These are phyloP conservation scores for Antheraea assamensis DNA, from an alignment of 2,888 invertebrate species.

Conservation along the genomic window DNA sequence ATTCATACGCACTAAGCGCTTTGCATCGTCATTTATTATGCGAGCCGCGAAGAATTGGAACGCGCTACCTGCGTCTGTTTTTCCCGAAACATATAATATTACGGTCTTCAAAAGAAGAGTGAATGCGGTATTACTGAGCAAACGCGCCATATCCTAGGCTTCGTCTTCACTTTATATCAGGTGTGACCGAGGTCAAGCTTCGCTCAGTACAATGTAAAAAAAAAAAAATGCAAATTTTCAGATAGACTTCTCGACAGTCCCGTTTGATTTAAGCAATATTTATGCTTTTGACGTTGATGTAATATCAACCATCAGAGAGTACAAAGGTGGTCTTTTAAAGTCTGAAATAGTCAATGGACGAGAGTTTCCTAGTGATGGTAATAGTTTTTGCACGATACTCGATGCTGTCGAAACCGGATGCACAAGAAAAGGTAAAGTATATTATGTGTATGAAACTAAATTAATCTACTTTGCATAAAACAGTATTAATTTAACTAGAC, in stretches of 20 bases:
- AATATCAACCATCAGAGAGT: conserved; percentile 19
- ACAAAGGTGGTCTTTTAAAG: conserved; percentile 20
- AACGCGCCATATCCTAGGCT: no score
- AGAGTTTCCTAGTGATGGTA: conserved; percentile 15
- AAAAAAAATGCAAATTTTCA: conserved; percentile 7
- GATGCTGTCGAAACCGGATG: conserved; percentile 31
- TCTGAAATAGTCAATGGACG: conserved; percentile 29
- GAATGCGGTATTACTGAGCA: no score
- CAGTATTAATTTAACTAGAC: background rate
- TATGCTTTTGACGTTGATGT: background rate
- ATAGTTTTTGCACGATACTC: conserved; percentile 17
- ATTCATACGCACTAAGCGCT: no score
- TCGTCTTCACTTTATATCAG: no score
- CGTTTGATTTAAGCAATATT: conserved; percentile 32
- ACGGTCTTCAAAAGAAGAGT: no score
- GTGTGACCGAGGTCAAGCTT: no score
- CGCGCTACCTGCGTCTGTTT: no score
- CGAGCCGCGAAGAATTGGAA: no score
- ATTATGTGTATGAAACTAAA: background rate
- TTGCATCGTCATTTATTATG: no score
- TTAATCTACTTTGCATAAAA: background rate
- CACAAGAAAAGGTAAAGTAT: conserved; percentile 32
- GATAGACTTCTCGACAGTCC: conserved; percentile 23
- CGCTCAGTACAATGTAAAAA: no score
- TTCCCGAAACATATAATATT: no score